phyloP scores from a whole-genome alignment of 2,888 invertebrate genomes.

The Gastrophysa polygoni region DNA sequence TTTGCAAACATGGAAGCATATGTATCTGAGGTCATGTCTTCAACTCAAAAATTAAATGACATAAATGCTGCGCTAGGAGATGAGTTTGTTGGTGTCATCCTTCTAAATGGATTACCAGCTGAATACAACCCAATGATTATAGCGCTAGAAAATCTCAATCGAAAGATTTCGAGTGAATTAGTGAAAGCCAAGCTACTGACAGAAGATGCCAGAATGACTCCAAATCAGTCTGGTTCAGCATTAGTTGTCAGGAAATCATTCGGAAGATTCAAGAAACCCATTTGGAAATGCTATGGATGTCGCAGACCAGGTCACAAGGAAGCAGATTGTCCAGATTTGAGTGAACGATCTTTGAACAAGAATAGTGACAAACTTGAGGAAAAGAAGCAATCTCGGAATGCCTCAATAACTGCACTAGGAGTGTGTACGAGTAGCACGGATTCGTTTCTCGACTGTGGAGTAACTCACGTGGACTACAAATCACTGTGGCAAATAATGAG shows the following conservation, averaged over 20 bases:
- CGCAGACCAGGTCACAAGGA: neutral
- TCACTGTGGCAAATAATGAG: too few relatives aligned
- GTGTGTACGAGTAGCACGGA: too few relatives aligned
- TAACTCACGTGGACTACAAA: too few relatives aligned
- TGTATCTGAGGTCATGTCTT: neutral
- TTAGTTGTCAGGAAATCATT: neutral
- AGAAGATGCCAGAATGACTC: neutral
- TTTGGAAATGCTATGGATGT: neutral
- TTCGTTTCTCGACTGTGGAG: too few relatives aligned
- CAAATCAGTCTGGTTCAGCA: neutral
- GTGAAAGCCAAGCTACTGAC: neutral
- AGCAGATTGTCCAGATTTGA: too few relatives aligned
- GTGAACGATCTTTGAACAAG: too few relatives aligned
- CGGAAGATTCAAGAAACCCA: neutral
- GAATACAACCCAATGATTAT: neutral
- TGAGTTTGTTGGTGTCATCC: too few relatives aligned
- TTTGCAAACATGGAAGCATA: neutral
- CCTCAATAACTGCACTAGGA: too few relatives aligned
- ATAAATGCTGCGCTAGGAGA: neutral
- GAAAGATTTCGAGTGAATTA: neutral
- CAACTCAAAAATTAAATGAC: neutral
- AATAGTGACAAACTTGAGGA: too few relatives aligned
- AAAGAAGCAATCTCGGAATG: too few relatives aligned
- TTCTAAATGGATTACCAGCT: neutral
- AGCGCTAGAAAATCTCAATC: neutral